Percentiles rank a stretch among this genome's conserved stretches.
These are phyloP conservation scores for Andrena bicolor DNA, from an alignment of 2,888 invertebrate species.

Conservation along the genomic window DNA sequence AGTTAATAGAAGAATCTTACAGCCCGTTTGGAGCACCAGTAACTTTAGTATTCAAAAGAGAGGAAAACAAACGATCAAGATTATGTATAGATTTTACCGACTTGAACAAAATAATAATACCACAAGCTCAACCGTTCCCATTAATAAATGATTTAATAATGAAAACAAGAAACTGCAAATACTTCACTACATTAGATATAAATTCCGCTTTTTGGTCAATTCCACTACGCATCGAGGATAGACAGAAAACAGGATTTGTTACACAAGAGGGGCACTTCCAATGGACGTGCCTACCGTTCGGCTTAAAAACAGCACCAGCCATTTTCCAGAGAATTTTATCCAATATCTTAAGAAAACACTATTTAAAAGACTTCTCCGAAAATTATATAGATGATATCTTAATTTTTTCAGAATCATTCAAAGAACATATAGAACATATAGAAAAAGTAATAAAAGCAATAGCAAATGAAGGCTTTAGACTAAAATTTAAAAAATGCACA, in stretches of 20 bases:
- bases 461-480: slow-evolving; percentile 37
- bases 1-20: slow-evolving; percentile 62
- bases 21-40: slow-evolving; percentile 30
- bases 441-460: not conserved
- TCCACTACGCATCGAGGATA: slow-evolving; percentile 47
- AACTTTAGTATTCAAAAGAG: not conserved
- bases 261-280: too few relatives aligned
- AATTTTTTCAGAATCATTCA: not conserved
- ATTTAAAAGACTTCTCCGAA: not conserved
- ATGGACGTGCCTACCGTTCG: slow-evolving; percentile 65
- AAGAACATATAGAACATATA: not conserved
- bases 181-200: slow-evolving; percentile 66
- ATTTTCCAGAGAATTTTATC: slow-evolving; percentile 16
- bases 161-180: slow-evolving; percentile 61
- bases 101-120: not conserved
- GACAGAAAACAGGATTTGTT: too few relatives aligned
- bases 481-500: slow-evolving; percentile 59
- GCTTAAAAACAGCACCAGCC: slow-evolving; percentile 63
- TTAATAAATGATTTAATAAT: slow-evolving; percentile 64
- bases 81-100: too few relatives aligned
- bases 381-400: not conserved
- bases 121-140: slow-evolving; percentile 46
- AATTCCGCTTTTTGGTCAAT: slow-evolving; percentile 74
- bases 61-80: too few relatives aligned
- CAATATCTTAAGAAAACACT: not conserved